phyloP scores from a whole-genome alignment of 2,113 vertebrate genomes.

The Labeo rohita region DNA sequence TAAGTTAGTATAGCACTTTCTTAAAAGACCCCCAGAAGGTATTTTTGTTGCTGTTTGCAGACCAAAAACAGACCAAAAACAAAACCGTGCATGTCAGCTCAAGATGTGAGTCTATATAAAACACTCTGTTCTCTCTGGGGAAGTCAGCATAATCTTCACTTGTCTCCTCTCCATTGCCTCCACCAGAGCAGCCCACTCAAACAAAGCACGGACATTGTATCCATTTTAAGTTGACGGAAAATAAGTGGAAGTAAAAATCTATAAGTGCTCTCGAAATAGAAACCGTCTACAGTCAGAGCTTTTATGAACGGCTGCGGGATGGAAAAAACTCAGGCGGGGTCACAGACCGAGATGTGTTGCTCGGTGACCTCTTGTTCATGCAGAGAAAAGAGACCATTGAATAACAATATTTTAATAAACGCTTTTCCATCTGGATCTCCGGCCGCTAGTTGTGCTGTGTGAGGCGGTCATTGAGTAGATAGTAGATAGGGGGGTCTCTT shows the following conservation, averaged over 20 bases:
- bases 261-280: slow-evolving; percentile 85
- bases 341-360: slow-evolving; percentile 87
- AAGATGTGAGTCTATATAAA: slow-evolving; percentile 56
- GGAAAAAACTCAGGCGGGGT: slow-evolving; percentile 89
- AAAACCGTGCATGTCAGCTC: slow-evolving; percentile 39
- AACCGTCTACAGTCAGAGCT: slow-evolving; percentile 87
- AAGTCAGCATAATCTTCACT: slow-evolving; percentile 61
- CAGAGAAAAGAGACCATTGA: slow-evolving; percentile 93
- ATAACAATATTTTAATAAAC: slow-evolving; percentile 88
- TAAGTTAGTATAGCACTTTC: neutral
- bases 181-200: slow-evolving; percentile 35
- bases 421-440: slow-evolving; percentile 72
- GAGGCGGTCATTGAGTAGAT: slow-evolving; percentile 81
- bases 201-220: slow-evolving; percentile 76
- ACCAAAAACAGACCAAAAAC: slow-evolving; percentile 53
- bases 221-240: slow-evolving; percentile 69
- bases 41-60: slow-evolving; percentile 64
- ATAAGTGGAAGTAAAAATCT: slow-evolving; percentile 72
- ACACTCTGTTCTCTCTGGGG: slow-evolving; percentile 59
- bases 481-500: slow-evolving; percentile 71
- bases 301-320: slow-evolving; percentile 82
- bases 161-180: slow-evolving; percentile 58
- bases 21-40: slow-evolving; percentile 13
- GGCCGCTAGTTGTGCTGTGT: slow-evolving; percentile 72
- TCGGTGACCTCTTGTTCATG: slow-evolving; percentile 86